These are phyloP conservation scores for Limenitis camilla DNA, from an alignment of 2,888 invertebrate genomes.

Conservation along the genomic window DNA sequence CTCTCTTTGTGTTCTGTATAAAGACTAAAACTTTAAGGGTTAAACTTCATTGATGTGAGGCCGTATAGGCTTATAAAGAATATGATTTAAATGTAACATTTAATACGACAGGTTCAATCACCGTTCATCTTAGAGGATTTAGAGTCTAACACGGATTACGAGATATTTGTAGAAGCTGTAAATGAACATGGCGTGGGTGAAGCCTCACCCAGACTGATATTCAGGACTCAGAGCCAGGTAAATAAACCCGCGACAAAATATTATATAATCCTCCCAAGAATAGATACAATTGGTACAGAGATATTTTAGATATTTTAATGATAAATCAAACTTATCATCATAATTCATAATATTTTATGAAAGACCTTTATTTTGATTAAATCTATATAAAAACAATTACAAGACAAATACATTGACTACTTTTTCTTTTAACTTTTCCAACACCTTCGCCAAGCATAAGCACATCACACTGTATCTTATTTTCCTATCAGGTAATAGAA, in stretches of 20 bases:
- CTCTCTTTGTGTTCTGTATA: no score
- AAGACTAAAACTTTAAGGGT: no score
- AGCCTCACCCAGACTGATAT: constrained; percentile 83
- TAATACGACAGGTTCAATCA: constrained; percentile 66
- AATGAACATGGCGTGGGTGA: constrained; percentile 87
- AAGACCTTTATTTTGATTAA: no score
- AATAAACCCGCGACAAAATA: background rate
- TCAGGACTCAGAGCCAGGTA: constrained; percentile 82
- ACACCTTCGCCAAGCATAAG: no score
- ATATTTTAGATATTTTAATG: no score
- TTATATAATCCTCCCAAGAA: no score
- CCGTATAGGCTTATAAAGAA: background rate
- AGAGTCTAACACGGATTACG: constrained; percentile 83
- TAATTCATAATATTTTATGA: no score
- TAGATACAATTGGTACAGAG: no score
- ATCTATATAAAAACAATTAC: no score
- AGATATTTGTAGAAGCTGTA: constrained; percentile 85
- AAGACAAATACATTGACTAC: background rate
- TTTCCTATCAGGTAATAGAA: constrained; percentile 62
- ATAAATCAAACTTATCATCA: no score
- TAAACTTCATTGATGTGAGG: no score
- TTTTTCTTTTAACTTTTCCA: background rate
- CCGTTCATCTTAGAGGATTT: constrained; percentile 85
- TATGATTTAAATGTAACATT: background rate
- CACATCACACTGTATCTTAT: background rate